phyloP scores from a whole-genome alignment of 2,113 vertebrate genomes.

The Aramus guarauna region DNA sequence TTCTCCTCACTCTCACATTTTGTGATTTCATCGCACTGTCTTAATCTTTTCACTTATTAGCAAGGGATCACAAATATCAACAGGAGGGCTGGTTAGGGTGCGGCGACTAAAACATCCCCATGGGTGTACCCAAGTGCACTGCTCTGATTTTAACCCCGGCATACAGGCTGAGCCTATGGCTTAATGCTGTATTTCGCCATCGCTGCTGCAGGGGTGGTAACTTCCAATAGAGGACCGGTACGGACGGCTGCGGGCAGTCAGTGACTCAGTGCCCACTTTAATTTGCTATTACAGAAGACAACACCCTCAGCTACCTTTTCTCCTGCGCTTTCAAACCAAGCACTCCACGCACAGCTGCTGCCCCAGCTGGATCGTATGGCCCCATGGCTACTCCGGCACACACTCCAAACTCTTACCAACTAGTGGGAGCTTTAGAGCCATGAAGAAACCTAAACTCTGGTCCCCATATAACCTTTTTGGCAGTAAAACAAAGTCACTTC shows the following conservation, averaged over 20 bases:
- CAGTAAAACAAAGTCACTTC: neutral
- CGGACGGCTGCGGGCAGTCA: neutral
- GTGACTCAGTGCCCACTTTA: neutral
- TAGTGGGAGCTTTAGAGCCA: neutral
- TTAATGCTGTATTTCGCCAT: neutral
- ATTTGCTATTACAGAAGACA: neutral
- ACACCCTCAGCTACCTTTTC: constrained; percentile 7
- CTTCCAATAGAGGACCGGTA: neutral
- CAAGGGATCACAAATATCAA: neutral
- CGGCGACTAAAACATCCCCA: neutral
- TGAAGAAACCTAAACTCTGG: neutral
- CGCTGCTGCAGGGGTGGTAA: neutral
- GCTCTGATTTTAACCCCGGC: neutral
- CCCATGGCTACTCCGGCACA: neutral
- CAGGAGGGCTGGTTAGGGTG: neutral
- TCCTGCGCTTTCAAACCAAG: neutral
- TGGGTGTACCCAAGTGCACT: neutral
- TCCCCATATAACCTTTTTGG: neutral
- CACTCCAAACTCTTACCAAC: neutral
- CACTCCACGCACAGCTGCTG: accelerated
- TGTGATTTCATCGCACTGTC: neutral
- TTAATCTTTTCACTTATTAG: neutral
- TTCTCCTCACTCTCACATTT: neutral
- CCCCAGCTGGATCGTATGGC: neutral
- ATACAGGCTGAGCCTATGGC: neutral